These are phyloP conservation scores for Pollenia griseotomentosa DNA, from an alignment of 2,888 invertebrate species.

Conservation along the genomic window DNA sequence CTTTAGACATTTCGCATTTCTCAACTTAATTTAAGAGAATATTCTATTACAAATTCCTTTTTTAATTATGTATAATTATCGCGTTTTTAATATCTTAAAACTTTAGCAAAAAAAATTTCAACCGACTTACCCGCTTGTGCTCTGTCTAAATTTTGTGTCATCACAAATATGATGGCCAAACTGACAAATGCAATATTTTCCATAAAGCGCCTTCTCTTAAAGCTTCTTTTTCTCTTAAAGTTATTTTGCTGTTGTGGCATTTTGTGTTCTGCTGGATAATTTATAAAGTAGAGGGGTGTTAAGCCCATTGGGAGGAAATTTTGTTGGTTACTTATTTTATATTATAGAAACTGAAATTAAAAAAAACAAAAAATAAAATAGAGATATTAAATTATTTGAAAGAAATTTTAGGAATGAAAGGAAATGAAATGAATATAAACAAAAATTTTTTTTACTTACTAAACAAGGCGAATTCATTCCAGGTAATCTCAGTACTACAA, in stretches of 20 bases:
- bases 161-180: constrained; percentile 44
- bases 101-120: too few species aligned
- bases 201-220: constrained; percentile 70
- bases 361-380: constrained; percentile 20
- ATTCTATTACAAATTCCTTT: too few species aligned
- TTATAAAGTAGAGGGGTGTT: constrained; percentile 42
- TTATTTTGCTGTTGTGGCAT: constrained; percentile 58
- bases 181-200: constrained; percentile 23
- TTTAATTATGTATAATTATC: too few species aligned
- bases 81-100: background rate
- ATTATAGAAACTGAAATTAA: constrained; percentile 45
- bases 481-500: too few species aligned
- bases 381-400: constrained; percentile 8
- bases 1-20: too few species aligned
- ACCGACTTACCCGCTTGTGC: constrained; percentile 64
- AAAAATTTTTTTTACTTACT: too few species aligned
- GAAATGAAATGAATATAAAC: background rate
- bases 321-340: constrained; percentile 13
- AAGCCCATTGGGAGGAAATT: constrained; percentile 49
- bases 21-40: too few species aligned
- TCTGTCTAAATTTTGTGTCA: constrained; percentile 41
- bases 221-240: constrained; percentile 63
- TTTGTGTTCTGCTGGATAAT: constrained; percentile 44
- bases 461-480: too few species aligned
- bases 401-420: background rate